Base-by-base conservation (phyloP, 2,888 invertebrate genomes). In the Cyclophora punctaria region DNA sequence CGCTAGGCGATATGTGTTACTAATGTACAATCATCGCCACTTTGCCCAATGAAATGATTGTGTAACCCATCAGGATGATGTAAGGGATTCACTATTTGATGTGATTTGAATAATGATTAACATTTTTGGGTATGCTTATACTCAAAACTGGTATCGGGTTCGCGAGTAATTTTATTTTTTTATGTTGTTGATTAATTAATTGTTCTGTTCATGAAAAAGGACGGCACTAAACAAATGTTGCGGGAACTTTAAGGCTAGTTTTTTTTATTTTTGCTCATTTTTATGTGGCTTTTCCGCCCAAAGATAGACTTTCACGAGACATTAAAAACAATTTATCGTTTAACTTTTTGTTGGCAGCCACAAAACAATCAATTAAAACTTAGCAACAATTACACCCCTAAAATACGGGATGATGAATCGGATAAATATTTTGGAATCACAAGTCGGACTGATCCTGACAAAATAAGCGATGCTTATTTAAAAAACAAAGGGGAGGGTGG, bases 1-100 rank as follows among this genome's bases (percentile, higher is more conserved):
- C 64, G 80, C 67, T 71, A 70, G 71, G 75, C 73, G 80, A 80
- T 86, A 87, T 82, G 87, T 67, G 82, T 81, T 83, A 84, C 83
- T 87, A 87, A 87, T 87, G 72, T 78, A 77, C 70, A 75, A 78
- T 83, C 80, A 86, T 80, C 63, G 81, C 71, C 73, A 73, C 80
- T 83, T 83, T 80, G 78, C 80, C 70, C 72, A 59, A 71, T 79
- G 78, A 37, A 82, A 75, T 74, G 75, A 77, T 71, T 69, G 73
- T 76, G 76, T 69, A 69, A 68, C 55, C 67, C 65, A 77, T 82
- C 71, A 69, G 68, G 75, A 73, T 78, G 76, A 76, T 75, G 74
- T 80, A 78, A 77, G 77, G 67, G 66, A 67, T 63, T 67, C 71
- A 66, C 66, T 63, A 48, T 46, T 44, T 33, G 47, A 60, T 67